Evolutionary conservation across 2,797 vertebrate species (phyloP), one percentile per base, ranked within the genome.

Genomic region (Mastacembelus armatus): DNA sequence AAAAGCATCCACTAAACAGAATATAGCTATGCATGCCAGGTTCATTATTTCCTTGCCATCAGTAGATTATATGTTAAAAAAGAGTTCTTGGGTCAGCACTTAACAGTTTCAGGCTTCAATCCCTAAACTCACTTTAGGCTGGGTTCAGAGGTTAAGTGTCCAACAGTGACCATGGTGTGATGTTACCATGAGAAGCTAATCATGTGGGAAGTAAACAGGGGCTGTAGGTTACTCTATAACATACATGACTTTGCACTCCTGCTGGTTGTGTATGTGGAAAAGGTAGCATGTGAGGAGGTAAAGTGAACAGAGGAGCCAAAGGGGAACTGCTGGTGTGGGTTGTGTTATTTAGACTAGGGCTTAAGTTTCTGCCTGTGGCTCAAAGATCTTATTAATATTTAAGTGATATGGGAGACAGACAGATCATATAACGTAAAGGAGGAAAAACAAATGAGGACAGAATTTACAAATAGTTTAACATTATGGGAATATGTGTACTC

Each of bases 361-460:
- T 85, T 58, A 22, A 18, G 58, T 79, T 82, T 76, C 74, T 61
- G 55, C 21, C 14, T 4, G 22, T 27, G 51, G 33, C 21, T 60
- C 18, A 42, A 59, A 62, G 12, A 74, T 27, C 12, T 4, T 16
- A 81, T 88, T 24, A 87, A 89, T 89, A 82, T 81, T 85, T 14
- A 72, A 83, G 72, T 69, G 79, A 80, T 64, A 80, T n/a, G 61
- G 5, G 61, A 83, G 29, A 38, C 36, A 47, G 36, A 69, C 33
- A 59, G 51, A 42, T 71, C 51, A 68, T 42, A 32, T 5, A 43
- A 29, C n/a, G 61, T 10, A 42, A 38, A 27, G 9, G 16, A 30
- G 3, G 14, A 11, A 45, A 47, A 42, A 61, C 26, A 49, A n/a
- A 21, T 9, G 8, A 42, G 10, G 29, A 43, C 16, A 15, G 6